Conservation (phyloP, 2,113 vertebrate species). For the Bos indicus region DNA sequence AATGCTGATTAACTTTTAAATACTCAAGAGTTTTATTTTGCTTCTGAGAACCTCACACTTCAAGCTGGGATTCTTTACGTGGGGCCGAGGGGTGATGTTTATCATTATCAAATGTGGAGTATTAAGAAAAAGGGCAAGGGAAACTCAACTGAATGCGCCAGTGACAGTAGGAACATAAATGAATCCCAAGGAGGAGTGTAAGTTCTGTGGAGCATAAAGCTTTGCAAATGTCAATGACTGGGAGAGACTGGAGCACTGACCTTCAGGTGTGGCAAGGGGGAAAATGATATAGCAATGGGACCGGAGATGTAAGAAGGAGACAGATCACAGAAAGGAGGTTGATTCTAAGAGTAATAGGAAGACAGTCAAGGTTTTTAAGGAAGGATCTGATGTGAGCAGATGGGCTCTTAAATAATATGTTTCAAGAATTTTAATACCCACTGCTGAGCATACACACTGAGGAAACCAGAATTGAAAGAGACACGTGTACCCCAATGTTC, state of each 20-base stretch:
- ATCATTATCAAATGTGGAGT: conserved; percentile 51
- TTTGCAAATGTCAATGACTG: conserved; percentile 61
- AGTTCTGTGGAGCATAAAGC: conserved; percentile 42
- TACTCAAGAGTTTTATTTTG: conserved; percentile 27
- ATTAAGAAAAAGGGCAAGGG: conserved; percentile 52
- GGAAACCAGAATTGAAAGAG: too few relatives aligned
- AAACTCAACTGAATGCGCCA: conserved; percentile 12
- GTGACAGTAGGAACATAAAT: conserved; percentile 46
- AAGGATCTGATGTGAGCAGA: neutral
- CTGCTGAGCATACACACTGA: too few relatives aligned
- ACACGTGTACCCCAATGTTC: too few relatives aligned
- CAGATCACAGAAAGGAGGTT: neutral
- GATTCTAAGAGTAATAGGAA: neutral
- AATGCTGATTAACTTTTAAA: conserved; percentile 47
- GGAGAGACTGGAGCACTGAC: conserved; percentile 27
- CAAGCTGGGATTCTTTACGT: neutral
- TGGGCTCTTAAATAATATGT: neutral
- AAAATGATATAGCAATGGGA: neutral
- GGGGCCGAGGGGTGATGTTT: conserved; percentile 3
- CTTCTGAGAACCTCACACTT: neutral
- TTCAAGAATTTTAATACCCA: neutral
- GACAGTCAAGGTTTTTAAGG: neutral
- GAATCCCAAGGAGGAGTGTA: conserved; percentile 38
- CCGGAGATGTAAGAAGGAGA: neutral
- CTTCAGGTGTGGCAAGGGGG: conserved; percentile 2